phyloP scores from a whole-genome alignment of 2,797 vertebrate genomes.

The Sebastes iracundus region DNA sequence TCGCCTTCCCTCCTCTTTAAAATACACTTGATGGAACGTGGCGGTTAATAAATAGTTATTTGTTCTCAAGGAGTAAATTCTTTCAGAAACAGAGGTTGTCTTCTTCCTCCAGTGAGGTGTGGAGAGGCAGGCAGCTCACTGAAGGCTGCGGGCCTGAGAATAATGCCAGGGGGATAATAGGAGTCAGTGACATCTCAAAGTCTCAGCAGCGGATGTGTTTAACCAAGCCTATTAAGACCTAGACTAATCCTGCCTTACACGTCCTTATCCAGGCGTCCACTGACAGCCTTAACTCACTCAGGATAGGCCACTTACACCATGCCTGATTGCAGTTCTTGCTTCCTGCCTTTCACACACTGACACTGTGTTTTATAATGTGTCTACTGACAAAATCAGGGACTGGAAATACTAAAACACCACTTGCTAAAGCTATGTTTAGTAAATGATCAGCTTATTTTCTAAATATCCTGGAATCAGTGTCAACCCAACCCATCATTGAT shows the following conservation, averaged over 20 bases:
- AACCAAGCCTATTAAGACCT: conserved; percentile 80
- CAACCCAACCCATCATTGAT: background rate
- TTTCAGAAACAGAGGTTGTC: background rate
- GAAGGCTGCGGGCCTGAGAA: conserved; percentile 41
- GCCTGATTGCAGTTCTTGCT: conserved; percentile 31
- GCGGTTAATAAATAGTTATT: conserved; percentile 1
- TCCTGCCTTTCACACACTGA: conserved; percentile 6
- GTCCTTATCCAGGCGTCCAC: conserved; percentile 70
- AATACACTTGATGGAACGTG: conserved; percentile 1
- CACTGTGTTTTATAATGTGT: conserved; percentile 15
- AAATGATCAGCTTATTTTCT: background rate
- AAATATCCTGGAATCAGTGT: background rate
- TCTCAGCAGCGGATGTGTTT: conserved; percentile 77
- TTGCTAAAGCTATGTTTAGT: background rate
- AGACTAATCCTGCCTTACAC: conserved; percentile 78
- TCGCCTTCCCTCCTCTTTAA: background rate
- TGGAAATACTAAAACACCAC: background rate
- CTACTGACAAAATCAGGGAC: background rate
- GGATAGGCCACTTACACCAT: conserved; percentile 50
- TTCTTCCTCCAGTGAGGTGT: conserved; percentile 31
- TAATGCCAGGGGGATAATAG: conserved; percentile 71
- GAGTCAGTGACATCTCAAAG: conserved; percentile 79
- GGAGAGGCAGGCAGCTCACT: conserved; percentile 25
- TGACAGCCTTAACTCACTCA: conserved; percentile 65
- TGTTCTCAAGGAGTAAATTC: background rate